Conservation (phyloP, 2,113 vertebrate species). For the Platycercus adscitus region DNA sequence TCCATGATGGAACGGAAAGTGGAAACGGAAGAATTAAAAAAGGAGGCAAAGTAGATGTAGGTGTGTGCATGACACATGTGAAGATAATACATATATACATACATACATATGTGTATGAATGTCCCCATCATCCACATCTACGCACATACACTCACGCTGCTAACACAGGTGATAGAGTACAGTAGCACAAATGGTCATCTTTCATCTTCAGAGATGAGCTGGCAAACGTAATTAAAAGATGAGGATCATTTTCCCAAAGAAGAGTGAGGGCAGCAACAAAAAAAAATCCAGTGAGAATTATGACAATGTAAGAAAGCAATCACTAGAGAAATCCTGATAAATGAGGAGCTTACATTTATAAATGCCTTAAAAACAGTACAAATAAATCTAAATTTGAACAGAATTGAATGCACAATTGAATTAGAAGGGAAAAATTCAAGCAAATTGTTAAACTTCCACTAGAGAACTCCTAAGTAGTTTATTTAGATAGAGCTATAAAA, state of each 20-base stretch:
- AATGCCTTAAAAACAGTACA: neutral
- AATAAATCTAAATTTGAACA: constrained; percentile 1
- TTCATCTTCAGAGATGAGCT: constrained; percentile 24
- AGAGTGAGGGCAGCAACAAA: neutral
- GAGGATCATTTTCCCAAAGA: neutral
- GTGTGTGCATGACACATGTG: neutral
- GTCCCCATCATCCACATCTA: neutral
- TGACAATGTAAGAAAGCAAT: constrained; percentile 30
- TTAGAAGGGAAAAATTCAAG: neutral
- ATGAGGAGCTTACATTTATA: neutral
- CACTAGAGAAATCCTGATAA: constrained; percentile 16
- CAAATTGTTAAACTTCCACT: constrained; percentile 14
- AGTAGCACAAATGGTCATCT: neutral
- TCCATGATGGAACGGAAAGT: neutral
- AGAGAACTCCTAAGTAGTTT: neutral
- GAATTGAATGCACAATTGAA: constrained; percentile 10
- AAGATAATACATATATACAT: neutral
- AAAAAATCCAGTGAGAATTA: neutral
- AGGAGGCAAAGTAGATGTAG: neutral
- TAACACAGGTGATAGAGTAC: neutral
- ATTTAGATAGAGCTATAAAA: neutral
- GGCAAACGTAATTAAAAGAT: constrained; percentile 18
- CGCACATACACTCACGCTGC: neutral
- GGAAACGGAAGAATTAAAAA: neutral
- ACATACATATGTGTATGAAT: neutral